phyloP scores from a whole-genome alignment of 1,140 invertebrate genomes.

The Leptinotarsa lineolata region DNA sequence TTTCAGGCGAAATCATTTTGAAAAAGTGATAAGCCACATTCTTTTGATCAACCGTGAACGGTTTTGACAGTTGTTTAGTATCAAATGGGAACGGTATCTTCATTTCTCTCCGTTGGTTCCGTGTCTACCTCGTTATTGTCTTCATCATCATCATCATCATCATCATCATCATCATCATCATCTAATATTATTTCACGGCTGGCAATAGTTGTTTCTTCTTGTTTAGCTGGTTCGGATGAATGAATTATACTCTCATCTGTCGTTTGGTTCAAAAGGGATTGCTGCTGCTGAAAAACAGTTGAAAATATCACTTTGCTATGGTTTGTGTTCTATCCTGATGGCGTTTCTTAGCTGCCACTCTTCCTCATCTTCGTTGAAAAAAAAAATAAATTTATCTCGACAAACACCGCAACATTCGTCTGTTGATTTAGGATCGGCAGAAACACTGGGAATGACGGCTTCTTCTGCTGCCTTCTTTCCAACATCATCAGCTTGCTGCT shows the following conservation, averaged over 20 bases:
- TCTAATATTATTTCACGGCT: constrained; percentile 50
- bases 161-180: constrained; percentile 51
- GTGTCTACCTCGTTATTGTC: constrained; percentile 48
- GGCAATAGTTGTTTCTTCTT: constrained; percentile 41
- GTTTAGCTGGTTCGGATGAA: constrained; percentile 21
- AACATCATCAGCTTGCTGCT: too few relatives aligned
- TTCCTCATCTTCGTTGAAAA: constrained; percentile 93
- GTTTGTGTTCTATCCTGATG: constrained; percentile 73
- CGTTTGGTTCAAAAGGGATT: constrained; percentile 46
- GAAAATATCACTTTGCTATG: constrained; percentile 67
- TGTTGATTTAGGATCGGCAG: constrained; percentile 62
- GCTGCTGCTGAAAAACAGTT: constrained; percentile 34
- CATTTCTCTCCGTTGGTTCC: constrained; percentile 36
- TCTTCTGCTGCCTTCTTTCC: constrained; percentile 59
- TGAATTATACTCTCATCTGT: constrained; percentile 37
- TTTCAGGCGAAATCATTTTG: too few relatives aligned
- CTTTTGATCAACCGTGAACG: too few relatives aligned
- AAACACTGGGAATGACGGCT: constrained; percentile 64
- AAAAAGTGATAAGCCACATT: too few relatives aligned
- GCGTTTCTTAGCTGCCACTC: constrained; percentile 93
- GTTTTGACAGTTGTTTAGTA: too few relatives aligned
- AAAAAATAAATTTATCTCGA: constrained; percentile 88
- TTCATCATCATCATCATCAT: too few relatives aligned
- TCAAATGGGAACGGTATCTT: too few relatives aligned
- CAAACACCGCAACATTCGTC: constrained; percentile 83